phyloP scores from a whole-genome alignment of 2,113 vertebrate genomes.

The Paradoxurus hermaphroditus region DNA sequence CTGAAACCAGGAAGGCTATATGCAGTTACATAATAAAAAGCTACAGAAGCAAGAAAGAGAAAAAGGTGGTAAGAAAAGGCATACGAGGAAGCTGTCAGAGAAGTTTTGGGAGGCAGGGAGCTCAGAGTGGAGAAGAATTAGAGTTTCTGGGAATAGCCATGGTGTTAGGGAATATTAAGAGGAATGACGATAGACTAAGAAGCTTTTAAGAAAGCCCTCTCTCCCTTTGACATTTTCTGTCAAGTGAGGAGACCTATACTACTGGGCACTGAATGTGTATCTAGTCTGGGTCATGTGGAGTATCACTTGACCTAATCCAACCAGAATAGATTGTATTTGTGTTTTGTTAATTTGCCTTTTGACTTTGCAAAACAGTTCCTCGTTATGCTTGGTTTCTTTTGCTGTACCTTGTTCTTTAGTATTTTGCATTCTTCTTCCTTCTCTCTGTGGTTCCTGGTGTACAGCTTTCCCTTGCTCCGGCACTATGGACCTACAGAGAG shows the following conservation, averaged over 20 bases:
- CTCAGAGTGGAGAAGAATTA: neutral
- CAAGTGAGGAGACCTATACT: neutral
- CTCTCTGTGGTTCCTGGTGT: neutral
- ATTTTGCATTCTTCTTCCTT: neutral
- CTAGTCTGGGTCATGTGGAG: neutral
- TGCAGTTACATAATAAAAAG: neutral
- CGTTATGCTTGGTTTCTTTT: neutral
- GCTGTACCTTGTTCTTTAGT: neutral
- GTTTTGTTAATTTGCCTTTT: neutral
- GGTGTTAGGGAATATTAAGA: neutral
- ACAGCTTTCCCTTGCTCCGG: neutral
- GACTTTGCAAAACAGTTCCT: neutral
- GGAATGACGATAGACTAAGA: neutral
- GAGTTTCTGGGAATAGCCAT: neutral
- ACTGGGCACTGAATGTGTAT: neutral
- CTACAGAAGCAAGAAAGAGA: neutral
- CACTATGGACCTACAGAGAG: neutral
- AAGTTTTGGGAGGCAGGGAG: neutral
- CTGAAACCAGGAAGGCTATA: neutral
- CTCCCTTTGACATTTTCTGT: neutral
- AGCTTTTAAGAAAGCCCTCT: neutral
- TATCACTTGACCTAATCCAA: neutral
- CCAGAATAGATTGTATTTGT: neutral
- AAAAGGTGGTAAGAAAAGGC: neutral
- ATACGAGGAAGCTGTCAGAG: neutral